Base-by-base conservation (phyloP, 2,888 invertebrate genomes). In the Bombylius discolor region DNA sequence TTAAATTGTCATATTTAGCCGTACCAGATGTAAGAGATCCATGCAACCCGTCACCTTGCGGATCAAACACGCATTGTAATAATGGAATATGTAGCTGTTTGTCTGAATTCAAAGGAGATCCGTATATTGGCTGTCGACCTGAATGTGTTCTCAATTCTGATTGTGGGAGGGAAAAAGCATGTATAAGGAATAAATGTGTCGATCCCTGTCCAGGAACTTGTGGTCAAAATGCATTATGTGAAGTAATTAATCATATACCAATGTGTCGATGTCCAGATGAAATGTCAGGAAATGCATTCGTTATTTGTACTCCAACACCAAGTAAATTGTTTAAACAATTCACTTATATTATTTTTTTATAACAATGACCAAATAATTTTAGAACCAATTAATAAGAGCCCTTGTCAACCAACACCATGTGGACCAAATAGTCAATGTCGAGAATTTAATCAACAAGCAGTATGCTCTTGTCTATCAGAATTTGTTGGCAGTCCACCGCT, bases 181-280 rank as follows among this genome's bases (percentile, higher is more conserved):
- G 89, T 65, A 75, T 81, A 2, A 77, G 78, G 63, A 85, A 83
- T 67, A 87, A 88, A 72, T 91, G 90, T 67, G 69, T 76, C 51
- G 84, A 89, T 68, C 89, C 90, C 51, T 90, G 91, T 64, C 82
- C 84, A 9, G 84, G 84, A 59, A 85, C 85, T 32, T 91, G 91
- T 69, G 90, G 89, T 0, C 70, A 74, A 52, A 85, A 84, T 67
- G 89, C 90, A 2, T 68, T 82, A 52, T 91, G 90, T 65, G 79
- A 81, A 63, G 87, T 87, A 5, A 76, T 86, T 36, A 88, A 88
- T 68, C 89, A 89, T 64, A 79, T 87, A 56, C 86, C 87, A 1
- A 85, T 84, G 79, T 87, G 87, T 65, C 81, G 81, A 63, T 87
- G 87, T 65, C 80, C 83, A 7, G 70, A 76, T 56, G 85, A 85